Percentiles rank a stretch among this genome's conserved stretches.
Evolutionary conservation across 1,140 invertebrate species (phyloP).

Genomic region (Solen grandis): DNA sequence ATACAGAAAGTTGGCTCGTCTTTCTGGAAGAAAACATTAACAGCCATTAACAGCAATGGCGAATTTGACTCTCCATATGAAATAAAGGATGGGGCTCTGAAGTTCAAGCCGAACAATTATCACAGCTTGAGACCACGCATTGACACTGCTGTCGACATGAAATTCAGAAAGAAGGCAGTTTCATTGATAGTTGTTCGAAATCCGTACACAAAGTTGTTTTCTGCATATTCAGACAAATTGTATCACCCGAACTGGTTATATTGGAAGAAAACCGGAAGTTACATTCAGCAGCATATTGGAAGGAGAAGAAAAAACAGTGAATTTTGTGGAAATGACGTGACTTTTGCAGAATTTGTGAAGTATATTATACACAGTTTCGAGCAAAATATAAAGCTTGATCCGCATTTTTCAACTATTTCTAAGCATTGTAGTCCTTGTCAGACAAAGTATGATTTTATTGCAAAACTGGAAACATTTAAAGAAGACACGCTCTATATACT

Average conservation of each 20-base stretch:
- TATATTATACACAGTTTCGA: slow-evolving; percentile 83
- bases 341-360: slow-evolving; percentile 17
- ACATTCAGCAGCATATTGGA: neutral
- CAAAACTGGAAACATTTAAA: slow-evolving; percentile 40
- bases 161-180: neutral
- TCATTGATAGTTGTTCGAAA: slow-evolving; percentile 27
- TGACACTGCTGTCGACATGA: neutral
- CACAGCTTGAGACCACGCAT: neutral
- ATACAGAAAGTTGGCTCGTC: slow-evolving; percentile 22
- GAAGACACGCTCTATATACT: slow-evolving; percentile 7
- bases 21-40: slow-evolving; percentile 7
- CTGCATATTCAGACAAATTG: slow-evolving; percentile 20
- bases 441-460: slow-evolving; percentile 31
- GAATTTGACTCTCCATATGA: slow-evolving; percentile 4
- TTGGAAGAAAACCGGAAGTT: slow-evolving; percentile 2
- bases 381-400: neutral
- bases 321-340: slow-evolving; percentile 9
- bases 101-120: neutral
- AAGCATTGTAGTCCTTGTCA: slow-evolving; percentile 27
- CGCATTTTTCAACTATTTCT: slow-evolving; percentile 21
- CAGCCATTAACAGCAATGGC: slow-evolving; percentile 10
- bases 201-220: slow-evolving; percentile 13
- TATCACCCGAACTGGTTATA: slow-evolving; percentile 36
- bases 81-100: neutral
- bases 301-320: neutral